Base-by-base conservation (phyloP, 2,888 invertebrate species). In the Isoperla grammatica region DNA sequence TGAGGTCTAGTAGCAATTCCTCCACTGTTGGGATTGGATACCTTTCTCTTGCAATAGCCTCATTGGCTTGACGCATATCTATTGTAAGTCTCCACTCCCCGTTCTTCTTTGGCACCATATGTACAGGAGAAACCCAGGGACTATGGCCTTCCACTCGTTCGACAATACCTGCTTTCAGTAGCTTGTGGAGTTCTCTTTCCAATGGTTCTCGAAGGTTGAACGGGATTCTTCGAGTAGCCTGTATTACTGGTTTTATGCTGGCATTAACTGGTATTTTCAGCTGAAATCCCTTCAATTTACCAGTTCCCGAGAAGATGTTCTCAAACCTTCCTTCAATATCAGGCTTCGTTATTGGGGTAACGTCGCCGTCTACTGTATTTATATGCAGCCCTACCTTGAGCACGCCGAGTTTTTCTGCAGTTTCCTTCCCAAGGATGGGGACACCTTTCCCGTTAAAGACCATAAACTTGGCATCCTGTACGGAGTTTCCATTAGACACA, bases 11-110 rank as follows among this genome's bases (percentile, higher is more conserved):
- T 11, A 68, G n/a, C 22, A 68, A 37, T 2, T 61, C 23, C 13
- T 67, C 64, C 63, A 68, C 66, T 8, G 65, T 64, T 5, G 67
- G 65, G 35, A 68, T 50, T 35, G 64, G 68, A 59, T 67, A 62
- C 42, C 67, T 66, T 61, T 68, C 66, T 56, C 67, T 59, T 40
- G 60, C 8, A 15, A 68, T 65, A 19, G 67, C 67, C 48, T 23
- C 40, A 53, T 67, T 65, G 2, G 69, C 67, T 15, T 57, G 29
- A 19, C 63, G 40, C 66, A 67, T 67, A 60, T 71, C 69, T 6
- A 68, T 64, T 56, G 67, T 69, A 20, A 69, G 65, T 13, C 69
- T 35, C 8, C 67, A 53, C 1, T 64, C 62, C 1, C 65, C 67
- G 13, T 65, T 63, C 15, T 64, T 55, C 58, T 68, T 68, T 1